These are phyloP conservation scores for Eilema caniola DNA, from an alignment of 2,888 invertebrate genomes.

Conservation along the genomic window DNA sequence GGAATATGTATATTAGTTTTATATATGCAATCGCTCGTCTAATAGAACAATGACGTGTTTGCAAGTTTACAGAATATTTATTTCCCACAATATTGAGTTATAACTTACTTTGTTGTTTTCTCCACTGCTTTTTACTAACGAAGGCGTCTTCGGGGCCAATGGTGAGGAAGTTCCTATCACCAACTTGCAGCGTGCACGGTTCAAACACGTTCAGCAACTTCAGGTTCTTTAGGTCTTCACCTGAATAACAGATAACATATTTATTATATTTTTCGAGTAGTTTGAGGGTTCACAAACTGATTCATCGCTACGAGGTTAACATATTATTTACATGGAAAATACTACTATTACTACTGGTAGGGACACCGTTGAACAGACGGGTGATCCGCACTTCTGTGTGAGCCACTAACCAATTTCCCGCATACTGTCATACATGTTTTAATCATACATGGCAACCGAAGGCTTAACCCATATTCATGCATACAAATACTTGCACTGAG, in stretches of 20 bases:
- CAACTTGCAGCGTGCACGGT: constrained; percentile 95
- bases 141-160: constrained; percentile 92
- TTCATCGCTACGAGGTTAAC: no score
- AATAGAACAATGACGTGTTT: background rate
- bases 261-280: background rate
- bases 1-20: background rate
- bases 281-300: no score
- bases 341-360: no score
- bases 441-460: no score
- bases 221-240: constrained; percentile 93
- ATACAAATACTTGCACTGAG: no score
- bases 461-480: no score
- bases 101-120: constrained; percentile 87
- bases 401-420: no score
- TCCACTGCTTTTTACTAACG: constrained; percentile 93
- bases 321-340: no score
- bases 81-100: background rate
- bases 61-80: background rate
- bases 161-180: constrained; percentile 94
- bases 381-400: no score
- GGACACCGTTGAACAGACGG: no score
- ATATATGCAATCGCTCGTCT: background rate
- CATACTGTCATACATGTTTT: no score
- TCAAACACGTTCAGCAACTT: constrained; percentile 95
- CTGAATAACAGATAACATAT: constrained; percentile 73